Conservation (phyloP, 2,888 invertebrate genomes). For the Callyntrura sp. region DNA sequence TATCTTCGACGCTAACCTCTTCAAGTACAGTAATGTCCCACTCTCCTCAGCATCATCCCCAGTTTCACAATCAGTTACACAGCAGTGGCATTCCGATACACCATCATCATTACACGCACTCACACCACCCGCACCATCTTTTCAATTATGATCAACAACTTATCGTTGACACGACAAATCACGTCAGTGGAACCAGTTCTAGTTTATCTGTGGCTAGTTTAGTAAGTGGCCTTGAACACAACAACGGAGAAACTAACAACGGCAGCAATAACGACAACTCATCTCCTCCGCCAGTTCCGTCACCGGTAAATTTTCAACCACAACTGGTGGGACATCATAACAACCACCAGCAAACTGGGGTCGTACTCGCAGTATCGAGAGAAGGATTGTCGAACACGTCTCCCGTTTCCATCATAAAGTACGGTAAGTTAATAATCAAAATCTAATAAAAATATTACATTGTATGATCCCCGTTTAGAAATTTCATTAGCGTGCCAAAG, state of each 20-base stretch:
- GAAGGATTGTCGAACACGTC: slow-evolving; percentile 25
- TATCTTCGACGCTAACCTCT: slow-evolving; percentile 34
- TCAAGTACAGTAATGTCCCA: slow-evolving; percentile 19
- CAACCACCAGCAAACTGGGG: not conserved
- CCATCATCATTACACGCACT: not conserved
- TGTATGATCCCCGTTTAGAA: slow-evolving; percentile 50
- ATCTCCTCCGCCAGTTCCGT: slow-evolving; percentile 47
- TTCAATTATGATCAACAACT: slow-evolving; percentile 26
- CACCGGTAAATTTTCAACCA: slow-evolving; percentile 60
- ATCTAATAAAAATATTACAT: slow-evolving; percentile 63
- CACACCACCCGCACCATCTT: not conserved
- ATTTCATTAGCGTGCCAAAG: slow-evolving; percentile 66
- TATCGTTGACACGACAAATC: not conserved
- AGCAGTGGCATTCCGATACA: too few relatives aligned
- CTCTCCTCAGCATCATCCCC: not conserved
- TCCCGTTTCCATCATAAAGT: slow-evolving; percentile 58
- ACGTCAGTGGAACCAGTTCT: not conserved
- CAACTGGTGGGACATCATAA: slow-evolving; percentile 55
- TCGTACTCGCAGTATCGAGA: not conserved
- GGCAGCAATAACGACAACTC: not conserved
- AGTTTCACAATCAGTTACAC: slow-evolving; percentile 12
- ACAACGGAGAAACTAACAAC: not conserved
- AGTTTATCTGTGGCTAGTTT: slow-evolving; percentile 8
- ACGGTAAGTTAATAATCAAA: slow-evolving; percentile 77
- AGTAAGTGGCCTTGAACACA: slow-evolving; percentile 34